These are phyloP conservation scores for Goniozus legneri DNA, from an alignment of 1,140 invertebrate species.

Conservation along the genomic window DNA sequence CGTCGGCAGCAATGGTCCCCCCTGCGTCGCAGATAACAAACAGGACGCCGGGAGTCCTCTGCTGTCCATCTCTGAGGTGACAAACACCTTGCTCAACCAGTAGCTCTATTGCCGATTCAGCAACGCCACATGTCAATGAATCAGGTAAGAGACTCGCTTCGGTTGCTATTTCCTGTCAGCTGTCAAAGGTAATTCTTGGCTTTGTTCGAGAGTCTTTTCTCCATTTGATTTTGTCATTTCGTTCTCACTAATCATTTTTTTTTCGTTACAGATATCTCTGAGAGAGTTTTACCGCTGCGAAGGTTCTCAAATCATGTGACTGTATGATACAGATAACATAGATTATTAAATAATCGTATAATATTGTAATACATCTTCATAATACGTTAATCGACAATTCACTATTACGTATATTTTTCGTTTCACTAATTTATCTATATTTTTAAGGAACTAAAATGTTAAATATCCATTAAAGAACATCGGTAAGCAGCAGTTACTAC, in stretches of 20 bases:
- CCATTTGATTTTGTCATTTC: no score
- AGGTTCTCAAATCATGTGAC: slow-evolving; percentile 22
- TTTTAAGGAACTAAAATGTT: not conserved
- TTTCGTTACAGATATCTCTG: slow-evolving; percentile 17
- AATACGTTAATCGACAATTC: slow-evolving; percentile 36
- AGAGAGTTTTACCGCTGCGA: slow-evolving; percentile 13
- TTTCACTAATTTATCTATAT: slow-evolving; percentile 33
- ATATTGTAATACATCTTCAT: slow-evolving; percentile 45
- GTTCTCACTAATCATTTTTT: not conserved
- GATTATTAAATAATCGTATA: slow-evolving; percentile 34
- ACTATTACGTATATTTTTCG: slow-evolving; percentile 24
- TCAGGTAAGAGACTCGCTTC: slow-evolving; percentile 24
- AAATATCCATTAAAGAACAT: not conserved
- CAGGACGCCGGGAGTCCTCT: slow-evolving; percentile 71
- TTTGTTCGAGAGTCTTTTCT: no score
- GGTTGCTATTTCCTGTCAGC: no score
- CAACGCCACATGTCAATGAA: slow-evolving; percentile 22
- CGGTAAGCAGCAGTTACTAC: no score
- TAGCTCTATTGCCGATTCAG: slow-evolving; percentile 39
- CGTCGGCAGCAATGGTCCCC: slow-evolving; percentile 44
- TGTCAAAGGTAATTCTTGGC: no score
- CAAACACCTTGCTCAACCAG: slow-evolving; percentile 73
- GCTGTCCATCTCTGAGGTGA: slow-evolving; percentile 80
- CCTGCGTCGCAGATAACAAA: slow-evolving; percentile 58
- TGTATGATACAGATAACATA: slow-evolving; percentile 43